Base-by-base conservation (phyloP, 2,797 vertebrate species). In the Loris lydekkerianus region DNA sequence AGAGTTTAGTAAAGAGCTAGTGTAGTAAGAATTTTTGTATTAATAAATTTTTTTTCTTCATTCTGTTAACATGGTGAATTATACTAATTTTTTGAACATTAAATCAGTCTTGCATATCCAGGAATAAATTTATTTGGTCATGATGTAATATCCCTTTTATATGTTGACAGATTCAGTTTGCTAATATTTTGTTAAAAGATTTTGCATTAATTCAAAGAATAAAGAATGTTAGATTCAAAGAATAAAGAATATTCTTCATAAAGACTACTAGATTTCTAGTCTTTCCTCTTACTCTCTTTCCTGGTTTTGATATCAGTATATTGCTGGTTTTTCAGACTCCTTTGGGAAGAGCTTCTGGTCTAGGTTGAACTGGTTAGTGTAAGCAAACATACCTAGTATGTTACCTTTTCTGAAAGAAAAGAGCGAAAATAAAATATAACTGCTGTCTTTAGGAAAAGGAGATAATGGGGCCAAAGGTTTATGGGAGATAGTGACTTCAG, bases 391-490 rank as follows among this genome's bases (percentile, higher is more conserved):
- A 20, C 31, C 60, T 31, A 81, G 34, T 37, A 11, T 85, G 58
- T 20, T 85, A 7, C 77, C 4, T 49, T 85, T 89, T 23, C 2
- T 86, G 23, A 88, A 34, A 31, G 27, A n/a, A 78, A 61, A 8
- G n/a, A 31, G 49, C 23, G 10, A 58, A 56, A 63, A 70, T 85
- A 81, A 84, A 77, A 46, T 10, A 10, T 83, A 56, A 29, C 25
- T 70, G 34, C 63, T 76, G 81, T 65, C 37, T 93, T 88, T 88
- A 63, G 21, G 31, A 89, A 94, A 92, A 53, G 13, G 40, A 93
- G 11, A 14, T 77, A 34, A 70, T 75, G 29, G 15, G 21, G 40
- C 65, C 25, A 83, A n/a, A 87, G 20, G 14, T 46, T 90, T 43
- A 27, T 80, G 77, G 63, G 43, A 58, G 17, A 13, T n/a, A 65